Conservation (phyloP, 1,140 invertebrate species). For the Drosophila santomea region DNA sequence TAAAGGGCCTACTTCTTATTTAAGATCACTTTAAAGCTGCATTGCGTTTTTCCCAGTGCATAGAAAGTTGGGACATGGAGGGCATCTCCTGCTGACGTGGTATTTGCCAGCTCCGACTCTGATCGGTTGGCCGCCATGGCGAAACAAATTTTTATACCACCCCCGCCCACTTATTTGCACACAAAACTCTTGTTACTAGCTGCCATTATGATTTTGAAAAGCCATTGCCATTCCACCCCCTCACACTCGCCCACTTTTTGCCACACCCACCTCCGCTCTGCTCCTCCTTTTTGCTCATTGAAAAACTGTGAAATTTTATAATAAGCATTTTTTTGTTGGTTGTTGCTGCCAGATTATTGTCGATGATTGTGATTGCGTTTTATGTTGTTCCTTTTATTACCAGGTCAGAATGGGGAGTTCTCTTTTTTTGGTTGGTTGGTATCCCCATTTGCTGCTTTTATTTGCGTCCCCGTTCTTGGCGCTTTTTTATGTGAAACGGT, state of each 20-base stretch:
- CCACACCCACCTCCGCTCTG: slow-evolving; percentile 1
- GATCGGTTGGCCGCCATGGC: slow-evolving; percentile 53
- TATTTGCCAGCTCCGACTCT: slow-evolving; percentile 70
- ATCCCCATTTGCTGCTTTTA: slow-evolving; percentile 3
- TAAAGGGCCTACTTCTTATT: no score
- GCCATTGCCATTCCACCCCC: slow-evolving; percentile 71
- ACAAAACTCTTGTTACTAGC: slow-evolving; percentile 84
- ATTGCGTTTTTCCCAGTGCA: neutral
- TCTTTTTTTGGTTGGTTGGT: slow-evolving; percentile 11
- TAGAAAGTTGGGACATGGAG: slow-evolving; percentile 10
- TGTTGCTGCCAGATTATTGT: slow-evolving; percentile 82
- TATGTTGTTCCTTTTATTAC: slow-evolving; percentile 83
- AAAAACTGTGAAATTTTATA: slow-evolving; percentile 85
- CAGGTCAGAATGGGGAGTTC: slow-evolving; percentile 31
- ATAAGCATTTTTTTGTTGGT: slow-evolving; percentile 80
- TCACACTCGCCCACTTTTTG: slow-evolving; percentile 32
- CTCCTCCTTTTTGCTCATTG: slow-evolving; percentile 67
- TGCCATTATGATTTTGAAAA: slow-evolving; percentile 85
- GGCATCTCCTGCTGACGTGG: slow-evolving; percentile 73
- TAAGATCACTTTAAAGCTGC: no score
- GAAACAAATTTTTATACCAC: slow-evolving; percentile 29
- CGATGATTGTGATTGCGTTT: slow-evolving; percentile 84
- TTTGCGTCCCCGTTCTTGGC: slow-evolving; percentile 11
- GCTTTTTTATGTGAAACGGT: slow-evolving; percentile 41
- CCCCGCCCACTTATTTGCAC: slow-evolving; percentile 68